Percentiles rank a stretch among this genome's conserved stretches.
Conservation (phyloP, 2,888 invertebrate species). For the Pherbina coryleti region DNA sequence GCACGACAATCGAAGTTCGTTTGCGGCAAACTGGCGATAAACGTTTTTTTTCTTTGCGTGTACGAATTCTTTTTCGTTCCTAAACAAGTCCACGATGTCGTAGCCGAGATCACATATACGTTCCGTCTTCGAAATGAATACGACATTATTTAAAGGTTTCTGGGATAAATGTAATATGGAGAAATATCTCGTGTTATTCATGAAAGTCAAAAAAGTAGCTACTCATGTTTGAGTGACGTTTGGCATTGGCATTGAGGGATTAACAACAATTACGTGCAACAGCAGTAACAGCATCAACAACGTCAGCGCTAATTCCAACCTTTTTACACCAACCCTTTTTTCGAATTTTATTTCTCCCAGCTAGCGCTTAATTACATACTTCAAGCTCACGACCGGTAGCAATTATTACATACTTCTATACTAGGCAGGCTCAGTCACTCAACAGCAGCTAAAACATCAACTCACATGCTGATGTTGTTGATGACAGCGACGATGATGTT, state of each 20-base stretch:
- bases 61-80: too few relatives aligned
- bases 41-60: too few relatives aligned
- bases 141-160: too few relatives aligned
- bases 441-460: not conserved
- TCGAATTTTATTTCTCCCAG: not conserved
- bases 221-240: not conserved
- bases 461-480: constrained; percentile 1
- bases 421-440: too few relatives aligned
- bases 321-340: not conserved
- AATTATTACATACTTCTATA: constrained; percentile 23
- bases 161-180: too few relatives aligned
- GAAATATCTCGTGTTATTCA: too few relatives aligned
- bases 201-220: too few relatives aligned
- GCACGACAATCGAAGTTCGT: too few relatives aligned
- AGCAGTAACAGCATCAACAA: not conserved
- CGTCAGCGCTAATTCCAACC: constrained; percentile 3
- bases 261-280: constrained; percentile 29
- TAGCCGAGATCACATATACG: too few relatives aligned
- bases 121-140: too few relatives aligned
- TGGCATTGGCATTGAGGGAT: constrained; percentile 35
- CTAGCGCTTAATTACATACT: constrained; percentile 33
- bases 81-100: too few relatives aligned
- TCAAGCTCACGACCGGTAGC: constrained; percentile 31
- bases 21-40: too few relatives aligned
- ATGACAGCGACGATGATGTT: not conserved